phyloP scores from a whole-genome alignment of 1,140 invertebrate genomes.

The Plectrocnemia conspersa region DNA sequence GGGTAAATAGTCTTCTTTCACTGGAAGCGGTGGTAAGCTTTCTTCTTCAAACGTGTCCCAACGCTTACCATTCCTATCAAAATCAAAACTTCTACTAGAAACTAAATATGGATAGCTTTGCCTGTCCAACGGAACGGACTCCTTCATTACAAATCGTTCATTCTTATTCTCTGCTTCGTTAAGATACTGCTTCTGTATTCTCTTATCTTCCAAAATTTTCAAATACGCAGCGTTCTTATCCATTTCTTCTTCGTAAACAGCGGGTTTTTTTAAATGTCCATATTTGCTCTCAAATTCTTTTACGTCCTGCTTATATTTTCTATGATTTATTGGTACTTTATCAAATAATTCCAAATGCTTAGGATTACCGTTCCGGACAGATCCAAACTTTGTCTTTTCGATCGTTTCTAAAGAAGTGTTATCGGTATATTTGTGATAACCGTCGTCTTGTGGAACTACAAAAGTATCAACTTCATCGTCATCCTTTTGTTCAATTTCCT shows the following conservation, averaged over 20 bases:
- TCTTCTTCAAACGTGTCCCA: slow-evolving; percentile 35
- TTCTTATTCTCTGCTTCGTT: slow-evolving; percentile 8
- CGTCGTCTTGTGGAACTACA: slow-evolving; percentile 19
- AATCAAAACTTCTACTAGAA: slow-evolving; percentile 7
- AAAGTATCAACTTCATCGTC: slow-evolving; percentile 27
- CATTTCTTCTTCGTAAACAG: slow-evolving; percentile 31
- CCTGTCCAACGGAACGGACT: slow-evolving; percentile 7
- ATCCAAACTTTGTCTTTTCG: slow-evolving; percentile 41
- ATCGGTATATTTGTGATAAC: slow-evolving; percentile 27
- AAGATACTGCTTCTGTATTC: slow-evolving; percentile 8
- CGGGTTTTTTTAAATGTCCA: slow-evolving; percentile 21
- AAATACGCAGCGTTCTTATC: slow-evolving; percentile 31
- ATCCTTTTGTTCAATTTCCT: slow-evolving; percentile 17
- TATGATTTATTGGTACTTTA: background rate
- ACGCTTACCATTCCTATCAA: slow-evolving; percentile 29
- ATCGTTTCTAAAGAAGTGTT: slow-evolving; percentile 23
- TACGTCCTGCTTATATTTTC: slow-evolving; percentile 18
- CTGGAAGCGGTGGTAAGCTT: slow-evolving; percentile 33
- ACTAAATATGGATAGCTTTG: slow-evolving; percentile 26
- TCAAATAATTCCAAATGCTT: slow-evolving; percentile 15
- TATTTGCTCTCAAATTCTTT: slow-evolving; percentile 20
- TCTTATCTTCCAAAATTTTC: slow-evolving; percentile 30
- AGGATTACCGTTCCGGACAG: slow-evolving; percentile 40
- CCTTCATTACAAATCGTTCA: slow-evolving; percentile 19
- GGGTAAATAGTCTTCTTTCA: slow-evolving; percentile 47